Percentiles rank a stretch among this genome's conserved stretches.
phyloP scores from a whole-genome alignment of 1,140 invertebrate species.

The Papilio aristodemus region DNA sequence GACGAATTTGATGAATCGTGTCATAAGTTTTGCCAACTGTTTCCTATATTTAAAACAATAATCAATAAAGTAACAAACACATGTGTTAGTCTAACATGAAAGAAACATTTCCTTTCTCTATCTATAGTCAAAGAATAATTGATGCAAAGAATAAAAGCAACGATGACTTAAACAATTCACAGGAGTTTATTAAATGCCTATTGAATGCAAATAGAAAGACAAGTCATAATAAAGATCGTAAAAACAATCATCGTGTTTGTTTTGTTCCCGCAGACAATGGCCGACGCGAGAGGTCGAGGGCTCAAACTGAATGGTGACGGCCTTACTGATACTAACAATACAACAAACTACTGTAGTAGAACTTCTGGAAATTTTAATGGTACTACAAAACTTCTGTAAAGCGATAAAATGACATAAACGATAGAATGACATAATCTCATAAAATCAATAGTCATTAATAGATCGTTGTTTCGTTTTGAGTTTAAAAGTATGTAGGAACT shows the following conservation, averaged over 20 bases:
- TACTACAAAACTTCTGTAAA: too few species aligned
- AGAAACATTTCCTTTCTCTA: background rate
- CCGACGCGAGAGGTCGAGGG: slow-evolving; percentile 4
- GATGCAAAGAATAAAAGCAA: background rate
- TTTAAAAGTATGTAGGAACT: too few species aligned
- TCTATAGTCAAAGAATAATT: slow-evolving; percentile 1
- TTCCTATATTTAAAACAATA: too few species aligned
- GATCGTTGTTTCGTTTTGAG: too few species aligned
- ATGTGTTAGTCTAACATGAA: background rate
- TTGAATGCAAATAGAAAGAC: slow-evolving; percentile 46
- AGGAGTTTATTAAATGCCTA: slow-evolving; percentile 44
- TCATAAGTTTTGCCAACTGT: too few species aligned
- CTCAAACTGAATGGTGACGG: background rate
- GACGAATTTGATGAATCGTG: too few species aligned
- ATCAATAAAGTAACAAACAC: background rate
- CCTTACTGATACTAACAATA: slow-evolving; percentile 8
- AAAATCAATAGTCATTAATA: too few species aligned
- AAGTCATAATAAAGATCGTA: slow-evolving; percentile 36
- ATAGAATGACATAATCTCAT: too few species aligned
- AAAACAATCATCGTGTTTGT: slow-evolving; percentile 31
- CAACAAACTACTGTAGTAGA: background rate
- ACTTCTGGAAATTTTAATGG: background rate
- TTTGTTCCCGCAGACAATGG: slow-evolving; percentile 28
- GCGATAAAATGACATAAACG: too few species aligned
- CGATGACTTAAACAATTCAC: background rate